Conservation (phyloP, 2,113 vertebrate species). For the Halichoeres trimaculatus region DNA sequence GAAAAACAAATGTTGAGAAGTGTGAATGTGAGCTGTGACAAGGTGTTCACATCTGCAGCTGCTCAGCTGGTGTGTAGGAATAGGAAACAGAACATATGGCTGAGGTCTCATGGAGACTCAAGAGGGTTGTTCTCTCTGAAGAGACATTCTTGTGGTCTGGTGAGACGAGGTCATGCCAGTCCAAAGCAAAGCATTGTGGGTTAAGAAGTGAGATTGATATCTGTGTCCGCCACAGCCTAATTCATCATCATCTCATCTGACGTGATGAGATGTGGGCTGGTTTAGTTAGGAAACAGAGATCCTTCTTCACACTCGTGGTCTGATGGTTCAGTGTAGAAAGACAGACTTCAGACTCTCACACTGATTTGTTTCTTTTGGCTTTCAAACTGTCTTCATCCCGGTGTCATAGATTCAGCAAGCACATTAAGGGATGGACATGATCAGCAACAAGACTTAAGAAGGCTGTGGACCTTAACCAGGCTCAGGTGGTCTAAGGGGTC, state of each 20-base stretch:
- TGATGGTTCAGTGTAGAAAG: slow-evolving; percentile 7
- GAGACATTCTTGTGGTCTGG: slow-evolving; percentile 62
- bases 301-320: slow-evolving; percentile 7
- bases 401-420: too few species aligned
- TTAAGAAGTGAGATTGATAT: slow-evolving; percentile 26
- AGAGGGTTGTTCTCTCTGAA: slow-evolving; percentile 48
- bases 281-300: slow-evolving; percentile 45
- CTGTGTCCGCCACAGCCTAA: slow-evolving; percentile 36
- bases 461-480: too few species aligned
- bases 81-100: slow-evolving; percentile 58
- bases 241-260: slow-evolving; percentile 54
- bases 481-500: too few species aligned
- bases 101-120: slow-evolving; percentile 44
- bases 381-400: too few species aligned
- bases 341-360: not conserved
- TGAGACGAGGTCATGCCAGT: slow-evolving; percentile 54
- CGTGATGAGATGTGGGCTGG: slow-evolving; percentile 39
- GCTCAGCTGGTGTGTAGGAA: slow-evolving; percentile 40
- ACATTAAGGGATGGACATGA: too few species aligned
- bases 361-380: not conserved
- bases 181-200: slow-evolving; percentile 22
- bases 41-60: slow-evolving; percentile 63
- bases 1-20: slow-evolving; percentile 57
- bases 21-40: slow-evolving; percentile 70
- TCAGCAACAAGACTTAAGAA: too few species aligned